Evolutionary conservation across 2,797 vertebrate genomes (phyloP).

Genomic region (Anniella stebbinsi): DNA sequence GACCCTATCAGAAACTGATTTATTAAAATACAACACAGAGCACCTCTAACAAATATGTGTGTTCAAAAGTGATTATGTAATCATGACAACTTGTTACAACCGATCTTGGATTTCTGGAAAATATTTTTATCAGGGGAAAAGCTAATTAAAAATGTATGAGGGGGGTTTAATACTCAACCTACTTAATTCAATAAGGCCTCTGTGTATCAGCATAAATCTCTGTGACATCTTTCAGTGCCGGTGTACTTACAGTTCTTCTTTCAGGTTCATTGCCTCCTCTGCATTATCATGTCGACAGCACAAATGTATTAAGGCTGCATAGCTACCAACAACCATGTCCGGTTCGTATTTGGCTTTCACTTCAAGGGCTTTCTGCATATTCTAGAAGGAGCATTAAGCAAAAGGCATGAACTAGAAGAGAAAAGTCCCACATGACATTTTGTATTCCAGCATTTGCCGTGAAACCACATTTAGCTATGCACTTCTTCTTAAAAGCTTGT

Average conservation of each 20-base stretch:
- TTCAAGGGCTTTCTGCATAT: constrained; percentile 91
- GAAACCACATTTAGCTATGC: constrained; percentile 30
- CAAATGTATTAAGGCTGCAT: constrained; percentile 87
- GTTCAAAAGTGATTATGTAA: constrained; percentile 54
- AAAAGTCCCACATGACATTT: constrained; percentile 66
- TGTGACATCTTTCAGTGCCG: constrained; percentile 72
- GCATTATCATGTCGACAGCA: constrained; percentile 91
- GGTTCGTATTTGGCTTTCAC: constrained; percentile 89
- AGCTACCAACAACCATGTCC: constrained; percentile 84
- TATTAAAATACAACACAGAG: constrained; percentile 24
- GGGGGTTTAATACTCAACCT: constrained; percentile 67
- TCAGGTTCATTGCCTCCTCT: constrained; percentile 92
- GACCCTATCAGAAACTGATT: not conserved
- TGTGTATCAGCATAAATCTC: constrained; percentile 72
- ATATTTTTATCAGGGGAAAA: constrained; percentile 63
- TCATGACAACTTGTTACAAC: constrained; percentile 56
- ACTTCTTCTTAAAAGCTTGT: constrained; percentile 35
- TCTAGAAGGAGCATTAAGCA: constrained; percentile 81
- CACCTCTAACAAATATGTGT: constrained; percentile 33
- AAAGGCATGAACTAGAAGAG: constrained; percentile 64
- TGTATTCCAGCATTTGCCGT: constrained; percentile 48
- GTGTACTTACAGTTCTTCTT: constrained; percentile 93
- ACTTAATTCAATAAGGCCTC: constrained; percentile 75
- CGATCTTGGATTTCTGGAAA: constrained; percentile 59
- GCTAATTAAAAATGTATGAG: constrained; percentile 86